Evolutionary conservation across 2,797 vertebrate species (phyloP).

Genomic region (Diplodus sargus): DNA sequence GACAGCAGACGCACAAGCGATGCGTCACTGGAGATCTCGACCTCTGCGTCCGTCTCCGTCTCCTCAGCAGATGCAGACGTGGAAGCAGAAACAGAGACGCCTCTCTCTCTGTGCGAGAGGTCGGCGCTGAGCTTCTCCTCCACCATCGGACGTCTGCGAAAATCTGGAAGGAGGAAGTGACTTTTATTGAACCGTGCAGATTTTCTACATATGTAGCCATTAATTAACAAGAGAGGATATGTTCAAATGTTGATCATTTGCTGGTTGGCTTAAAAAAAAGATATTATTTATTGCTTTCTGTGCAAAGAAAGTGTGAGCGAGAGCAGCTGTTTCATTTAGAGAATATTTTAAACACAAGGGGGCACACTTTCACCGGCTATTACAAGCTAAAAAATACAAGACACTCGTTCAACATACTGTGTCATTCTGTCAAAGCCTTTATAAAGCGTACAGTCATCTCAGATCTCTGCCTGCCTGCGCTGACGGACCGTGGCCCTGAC

Average conservation of each 20-base stretch:
- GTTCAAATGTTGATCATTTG: constrained; percentile 72
- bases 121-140: constrained; percentile 60
- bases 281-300: constrained; percentile 40
- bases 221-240: background rate
- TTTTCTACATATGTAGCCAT: background rate
- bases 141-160: constrained; percentile 58
- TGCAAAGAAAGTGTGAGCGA: background rate
- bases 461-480: constrained; percentile 1
- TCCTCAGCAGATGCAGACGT: constrained; percentile 8
- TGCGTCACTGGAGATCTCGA: constrained; percentile 9
- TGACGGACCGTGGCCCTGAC: background rate
- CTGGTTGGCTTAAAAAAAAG: constrained; percentile 15
- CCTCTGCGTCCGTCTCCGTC: background rate
- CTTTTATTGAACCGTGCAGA: background rate
- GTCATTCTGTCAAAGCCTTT: constrained; percentile 3
- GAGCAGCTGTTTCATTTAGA: background rate
- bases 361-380: constrained; percentile 60
- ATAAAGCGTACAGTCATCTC: background rate
- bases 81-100: constrained; percentile 1
- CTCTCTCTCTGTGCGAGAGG: constrained; percentile 47
- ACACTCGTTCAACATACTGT: background rate
- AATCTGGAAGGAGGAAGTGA: constrained; percentile 67
- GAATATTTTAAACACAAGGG: constrained; percentile 62
- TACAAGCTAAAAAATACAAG: background rate
- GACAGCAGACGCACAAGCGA: constrained; percentile 1